These are phyloP conservation scores for Trachemys scripta DNA, from an alignment of 2,113 vertebrate species.

Conservation along the genomic window DNA sequence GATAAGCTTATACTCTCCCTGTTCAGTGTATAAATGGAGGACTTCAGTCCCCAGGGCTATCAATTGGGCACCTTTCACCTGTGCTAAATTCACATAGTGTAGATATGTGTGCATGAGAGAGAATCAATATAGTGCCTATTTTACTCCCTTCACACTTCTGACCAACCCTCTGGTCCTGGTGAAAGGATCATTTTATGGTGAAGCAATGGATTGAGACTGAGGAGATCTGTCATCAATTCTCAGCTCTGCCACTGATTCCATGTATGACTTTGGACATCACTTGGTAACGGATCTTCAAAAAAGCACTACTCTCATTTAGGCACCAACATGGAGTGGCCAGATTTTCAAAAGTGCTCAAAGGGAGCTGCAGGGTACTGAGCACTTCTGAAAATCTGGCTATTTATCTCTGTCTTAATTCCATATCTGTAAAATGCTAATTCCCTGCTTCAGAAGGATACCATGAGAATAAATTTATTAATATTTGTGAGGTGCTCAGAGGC, in stretches of 20 bases:
- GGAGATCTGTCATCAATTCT: not conserved
- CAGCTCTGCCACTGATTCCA: not conserved
- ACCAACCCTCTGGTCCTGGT: not conserved
- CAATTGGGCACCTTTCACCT: not conserved
- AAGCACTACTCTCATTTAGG: not conserved
- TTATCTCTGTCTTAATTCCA: not conserved
- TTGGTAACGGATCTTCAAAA: not conserved
- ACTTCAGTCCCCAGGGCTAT: not conserved
- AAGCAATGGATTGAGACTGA: not conserved
- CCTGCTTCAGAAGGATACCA: not conserved
- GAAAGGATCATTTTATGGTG: not conserved
- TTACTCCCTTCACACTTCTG: not conserved
- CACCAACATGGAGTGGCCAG: not conserved
- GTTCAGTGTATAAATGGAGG: not conserved
- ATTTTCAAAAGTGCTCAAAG: not conserved
- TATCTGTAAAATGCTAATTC: not conserved
- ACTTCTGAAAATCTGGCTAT: not conserved
- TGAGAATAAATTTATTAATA: not conserved
- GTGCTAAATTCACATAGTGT: not conserved
- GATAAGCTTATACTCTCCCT: not conserved
- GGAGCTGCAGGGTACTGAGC: not conserved
- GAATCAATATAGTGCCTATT: not conserved
- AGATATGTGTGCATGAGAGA: not conserved
- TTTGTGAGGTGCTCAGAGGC: not conserved
- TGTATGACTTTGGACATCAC: accelerated